phyloP scores from a whole-genome alignment of 2,797 vertebrate species.

The Huso huso region DNA sequence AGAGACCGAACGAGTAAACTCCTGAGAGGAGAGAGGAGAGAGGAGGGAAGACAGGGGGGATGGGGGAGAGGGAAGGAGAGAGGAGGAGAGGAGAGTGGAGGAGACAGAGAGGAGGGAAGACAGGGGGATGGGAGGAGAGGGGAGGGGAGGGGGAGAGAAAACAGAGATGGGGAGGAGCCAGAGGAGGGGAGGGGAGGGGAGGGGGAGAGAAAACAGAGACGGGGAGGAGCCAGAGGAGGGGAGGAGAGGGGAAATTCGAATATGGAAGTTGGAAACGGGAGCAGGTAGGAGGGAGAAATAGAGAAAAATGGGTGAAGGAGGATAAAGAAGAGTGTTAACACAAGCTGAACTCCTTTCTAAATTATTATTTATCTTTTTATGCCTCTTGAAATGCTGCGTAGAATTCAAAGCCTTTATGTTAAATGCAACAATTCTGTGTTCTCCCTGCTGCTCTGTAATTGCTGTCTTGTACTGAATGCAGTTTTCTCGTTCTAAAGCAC shows the following conservation, averaged over 20 bases:
- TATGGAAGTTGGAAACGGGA: constrained; percentile 17
- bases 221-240: constrained; percentile 50
- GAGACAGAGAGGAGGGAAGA: not conserved
- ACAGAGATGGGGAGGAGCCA: constrained; percentile 47
- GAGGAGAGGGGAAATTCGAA: constrained; percentile 39
- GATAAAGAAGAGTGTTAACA: not conserved
- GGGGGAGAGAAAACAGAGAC: constrained; percentile 43
- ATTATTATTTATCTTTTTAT: constrained; percentile 9
- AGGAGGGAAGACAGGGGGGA: not conserved
- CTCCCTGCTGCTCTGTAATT: too few species aligned
- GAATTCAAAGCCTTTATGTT: constrained; percentile 8
- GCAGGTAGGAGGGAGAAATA: constrained; percentile 29
- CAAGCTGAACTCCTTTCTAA: constrained; percentile 7
- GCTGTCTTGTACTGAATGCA: too few species aligned
- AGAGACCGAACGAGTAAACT: constrained; percentile 84
- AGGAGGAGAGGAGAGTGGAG: constrained; percentile 43
- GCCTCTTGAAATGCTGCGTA: constrained; percentile 8
- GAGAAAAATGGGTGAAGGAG: constrained; percentile 29
- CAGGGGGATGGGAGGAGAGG: constrained; percentile 23
- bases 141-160: constrained; percentile 46
- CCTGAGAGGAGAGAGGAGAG: constrained; percentile 43
- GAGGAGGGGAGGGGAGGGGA: constrained; percentile 38
- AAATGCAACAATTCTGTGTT: too few species aligned
- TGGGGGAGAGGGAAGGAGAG: not conserved
- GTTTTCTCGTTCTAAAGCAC: too few species aligned